These are phyloP conservation scores for Riparia riparia DNA, from an alignment of 2,113 vertebrate species.

Conservation along the genomic window DNA sequence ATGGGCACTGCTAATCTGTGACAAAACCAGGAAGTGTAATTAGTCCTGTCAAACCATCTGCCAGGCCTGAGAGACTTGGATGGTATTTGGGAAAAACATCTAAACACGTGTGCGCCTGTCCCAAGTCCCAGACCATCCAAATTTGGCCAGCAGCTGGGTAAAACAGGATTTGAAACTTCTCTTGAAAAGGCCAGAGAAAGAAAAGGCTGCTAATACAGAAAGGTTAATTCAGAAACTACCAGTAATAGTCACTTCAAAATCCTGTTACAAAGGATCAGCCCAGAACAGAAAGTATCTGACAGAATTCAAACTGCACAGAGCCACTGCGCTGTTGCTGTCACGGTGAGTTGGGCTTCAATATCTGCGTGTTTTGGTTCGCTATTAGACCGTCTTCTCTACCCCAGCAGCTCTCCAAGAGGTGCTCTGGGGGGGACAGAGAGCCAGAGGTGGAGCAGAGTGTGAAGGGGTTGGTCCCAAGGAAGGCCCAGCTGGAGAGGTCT, in stretches of 20 bases:
- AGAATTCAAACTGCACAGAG: conserved; percentile 41
- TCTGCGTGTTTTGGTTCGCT: background rate
- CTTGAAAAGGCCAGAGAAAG: conserved; percentile 17
- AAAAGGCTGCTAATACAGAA: background rate
- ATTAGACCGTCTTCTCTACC: background rate
- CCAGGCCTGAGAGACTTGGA: conserved; percentile 45
- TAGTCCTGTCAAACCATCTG: conserved; percentile 50
- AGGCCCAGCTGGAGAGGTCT: background rate
- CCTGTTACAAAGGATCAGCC: background rate
- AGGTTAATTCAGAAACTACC: background rate
- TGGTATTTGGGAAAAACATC: conserved; percentile 48
- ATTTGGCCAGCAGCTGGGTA: conserved; percentile 17
- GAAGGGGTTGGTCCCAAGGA: background rate
- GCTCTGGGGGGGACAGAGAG: background rate
- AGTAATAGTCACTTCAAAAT: background rate
- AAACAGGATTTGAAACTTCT: background rate
- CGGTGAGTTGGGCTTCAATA: background rate
- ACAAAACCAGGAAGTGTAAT: conserved; percentile 37
- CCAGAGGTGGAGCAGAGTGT: background rate
- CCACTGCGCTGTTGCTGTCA: background rate
- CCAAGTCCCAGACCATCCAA: background rate
- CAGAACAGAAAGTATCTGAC: background rate
- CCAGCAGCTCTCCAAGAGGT: background rate
- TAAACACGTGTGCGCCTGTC: background rate
- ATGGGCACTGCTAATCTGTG: background rate